These are phyloP conservation scores for Hyphantria cunea DNA, from an alignment of 1,140 invertebrate species.

Conservation along the genomic window DNA sequence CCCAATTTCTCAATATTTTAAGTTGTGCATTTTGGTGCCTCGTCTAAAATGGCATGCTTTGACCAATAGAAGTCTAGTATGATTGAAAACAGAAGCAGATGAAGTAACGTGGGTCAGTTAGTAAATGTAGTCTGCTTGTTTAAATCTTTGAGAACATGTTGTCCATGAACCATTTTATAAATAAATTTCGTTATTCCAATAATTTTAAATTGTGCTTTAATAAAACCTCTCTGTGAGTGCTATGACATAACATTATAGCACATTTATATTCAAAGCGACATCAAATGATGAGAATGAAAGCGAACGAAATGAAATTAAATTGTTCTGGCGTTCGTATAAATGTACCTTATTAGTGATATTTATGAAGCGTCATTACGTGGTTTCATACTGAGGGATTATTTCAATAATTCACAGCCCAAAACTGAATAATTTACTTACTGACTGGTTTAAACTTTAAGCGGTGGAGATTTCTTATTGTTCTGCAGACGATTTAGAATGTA, in stretches of 20 bases:
- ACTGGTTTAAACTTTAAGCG: neutral
- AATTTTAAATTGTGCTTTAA: neutral
- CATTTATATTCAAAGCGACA: neutral
- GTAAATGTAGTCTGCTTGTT: too few relatives aligned
- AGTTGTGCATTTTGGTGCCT: too few relatives aligned
- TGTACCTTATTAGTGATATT: constrained; percentile 29
- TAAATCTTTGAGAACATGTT: too few relatives aligned
- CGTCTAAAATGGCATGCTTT: too few relatives aligned
- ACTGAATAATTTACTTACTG: constrained; percentile 14
- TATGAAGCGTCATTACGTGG: constrained; percentile 24
- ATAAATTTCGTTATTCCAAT: too few relatives aligned
- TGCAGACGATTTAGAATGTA: neutral
- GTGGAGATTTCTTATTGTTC: neutral
- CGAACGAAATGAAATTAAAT: constrained; percentile 21
- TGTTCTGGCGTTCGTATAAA: constrained; percentile 14
- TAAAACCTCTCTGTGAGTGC: neutral
- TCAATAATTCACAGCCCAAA: constrained; percentile 22
- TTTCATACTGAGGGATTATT: constrained; percentile 24
- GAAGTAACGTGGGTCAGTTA: too few relatives aligned
- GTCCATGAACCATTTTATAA: too few relatives aligned
- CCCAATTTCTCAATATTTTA: too few relatives aligned
- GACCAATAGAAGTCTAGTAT: too few relatives aligned
- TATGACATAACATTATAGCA: neutral
- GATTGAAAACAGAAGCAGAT: too few relatives aligned
- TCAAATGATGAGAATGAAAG: constrained; percentile 3